These are phyloP conservation scores for Erebia palarica DNA, from an alignment of 2,888 invertebrate genomes.

Conservation along the genomic window DNA sequence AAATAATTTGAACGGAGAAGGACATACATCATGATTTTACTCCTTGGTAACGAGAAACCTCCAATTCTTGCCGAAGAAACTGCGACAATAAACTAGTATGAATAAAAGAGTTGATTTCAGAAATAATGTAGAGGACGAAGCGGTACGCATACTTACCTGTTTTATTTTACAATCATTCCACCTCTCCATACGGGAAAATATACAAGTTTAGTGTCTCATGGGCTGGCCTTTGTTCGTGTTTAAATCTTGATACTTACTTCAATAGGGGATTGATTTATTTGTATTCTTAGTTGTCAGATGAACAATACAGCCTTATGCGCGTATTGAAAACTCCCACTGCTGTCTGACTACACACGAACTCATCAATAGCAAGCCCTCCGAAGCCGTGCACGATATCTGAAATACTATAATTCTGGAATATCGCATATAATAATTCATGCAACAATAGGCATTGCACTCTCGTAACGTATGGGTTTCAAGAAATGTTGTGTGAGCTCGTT, in stretches of 20 bases:
- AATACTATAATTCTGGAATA: slow-evolving; percentile 35
- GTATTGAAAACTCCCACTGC: slow-evolving; percentile 15
- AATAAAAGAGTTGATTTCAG: neutral
- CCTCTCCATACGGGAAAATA: neutral
- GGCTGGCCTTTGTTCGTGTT: neutral
- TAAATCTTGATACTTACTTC: slow-evolving; percentile 7
- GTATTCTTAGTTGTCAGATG: slow-evolving; percentile 4
- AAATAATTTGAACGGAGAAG: too few relatives aligned
- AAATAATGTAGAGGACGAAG: neutral
- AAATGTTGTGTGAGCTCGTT: slow-evolving; percentile 67
- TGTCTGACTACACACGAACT: slow-evolving; percentile 18
- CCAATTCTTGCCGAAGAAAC: too few relatives aligned
- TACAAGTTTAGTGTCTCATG: neutral
- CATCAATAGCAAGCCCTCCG: slow-evolving; percentile 19
- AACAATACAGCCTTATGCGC: slow-evolving; percentile 13
- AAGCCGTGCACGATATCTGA: slow-evolving; percentile 21
- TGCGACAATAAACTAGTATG: too few relatives aligned
- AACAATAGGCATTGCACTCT: slow-evolving; percentile 64
- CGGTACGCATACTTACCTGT: neutral
- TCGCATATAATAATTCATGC: slow-evolving; percentile 64
- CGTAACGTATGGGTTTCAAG: slow-evolving; percentile 66
- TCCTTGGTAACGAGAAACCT: too few relatives aligned
- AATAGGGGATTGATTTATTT: slow-evolving; percentile 1
- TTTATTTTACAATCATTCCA: neutral
- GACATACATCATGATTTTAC: too few relatives aligned